These are phyloP conservation scores for Saccostrea glomerata DNA, from an alignment of 1,140 invertebrate species.

Conservation along the genomic window DNA sequence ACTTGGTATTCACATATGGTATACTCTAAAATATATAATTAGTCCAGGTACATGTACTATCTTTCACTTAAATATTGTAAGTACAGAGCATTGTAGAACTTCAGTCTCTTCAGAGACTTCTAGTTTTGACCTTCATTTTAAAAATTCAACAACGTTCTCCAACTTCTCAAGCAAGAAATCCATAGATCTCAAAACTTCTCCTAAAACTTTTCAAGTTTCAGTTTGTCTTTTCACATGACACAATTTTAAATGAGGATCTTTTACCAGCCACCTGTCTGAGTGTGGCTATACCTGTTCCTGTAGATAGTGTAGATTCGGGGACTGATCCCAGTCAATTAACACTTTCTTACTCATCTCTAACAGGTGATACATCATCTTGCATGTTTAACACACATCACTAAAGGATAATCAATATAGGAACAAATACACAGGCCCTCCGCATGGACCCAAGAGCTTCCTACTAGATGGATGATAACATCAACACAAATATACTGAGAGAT, in stretches of 20 bases:
- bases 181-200: not conserved
- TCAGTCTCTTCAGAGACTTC: not conserved
- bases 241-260: not conserved
- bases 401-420: constrained; percentile 9
- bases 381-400: not conserved
- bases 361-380: constrained; percentile 33
- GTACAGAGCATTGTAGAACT: not conserved
- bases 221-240: not conserved
- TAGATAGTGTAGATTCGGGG: not conserved
- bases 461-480: not conserved
- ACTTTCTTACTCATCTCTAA: constrained; percentile 21
- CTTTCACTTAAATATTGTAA: no score
- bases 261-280: not conserved
- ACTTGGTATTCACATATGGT: no score
- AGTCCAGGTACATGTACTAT: no score
- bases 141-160: constrained; percentile 19
- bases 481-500: not conserved
- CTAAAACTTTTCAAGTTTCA: not conserved
- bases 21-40: no score
- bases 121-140: no score
- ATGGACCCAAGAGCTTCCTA: not conserved
- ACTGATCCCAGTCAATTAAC: not conserved
- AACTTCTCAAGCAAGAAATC: constrained; percentile 37
- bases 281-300: not conserved
- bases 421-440: not conserved